phyloP scores from a whole-genome alignment of 2,113 vertebrate genomes.

The Hippocampus abdominalis region DNA sequence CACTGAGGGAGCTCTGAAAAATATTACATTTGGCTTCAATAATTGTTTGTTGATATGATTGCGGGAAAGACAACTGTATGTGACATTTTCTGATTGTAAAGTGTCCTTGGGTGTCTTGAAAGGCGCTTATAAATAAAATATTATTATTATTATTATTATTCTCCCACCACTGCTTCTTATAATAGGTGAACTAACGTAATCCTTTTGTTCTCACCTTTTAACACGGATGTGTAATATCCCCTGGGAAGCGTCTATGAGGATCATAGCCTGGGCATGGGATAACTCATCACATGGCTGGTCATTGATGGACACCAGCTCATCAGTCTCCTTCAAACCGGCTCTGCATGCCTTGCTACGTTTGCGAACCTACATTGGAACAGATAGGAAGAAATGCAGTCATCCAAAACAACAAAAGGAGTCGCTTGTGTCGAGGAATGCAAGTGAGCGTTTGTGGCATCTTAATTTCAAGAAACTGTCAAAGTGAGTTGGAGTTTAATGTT shows the following conservation, averaged over 20 bases:
- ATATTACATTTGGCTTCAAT: neutral
- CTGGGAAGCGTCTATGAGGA: constrained; percentile 85
- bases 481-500: neutral
- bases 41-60: neutral
- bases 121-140: too few relatives aligned
- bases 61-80: neutral
- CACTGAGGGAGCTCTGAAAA: neutral
- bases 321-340: constrained; percentile 86
- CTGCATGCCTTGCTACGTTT: constrained; percentile 95
- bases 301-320: constrained; percentile 90
- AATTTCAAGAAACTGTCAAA: neutral
- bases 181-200: neutral
- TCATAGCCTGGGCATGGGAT: constrained; percentile 93
- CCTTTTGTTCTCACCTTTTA: constrained; percentile 74
- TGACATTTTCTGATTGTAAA: too few relatives aligned
- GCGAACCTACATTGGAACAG: constrained; percentile 79
- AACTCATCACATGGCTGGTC: constrained; percentile 82
- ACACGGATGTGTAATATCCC: constrained; percentile 80
- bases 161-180: too few relatives aligned
- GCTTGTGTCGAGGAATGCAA: neutral
- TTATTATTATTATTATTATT: too few relatives aligned
- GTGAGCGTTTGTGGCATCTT: neutral
- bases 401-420: neutral
- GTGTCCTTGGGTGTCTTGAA: too few relatives aligned
- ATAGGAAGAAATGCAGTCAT: constrained; percentile 2